Evolutionary conservation across 2,888 invertebrate genomes (phyloP).

Genomic region (Pimpla rufipes): DNA sequence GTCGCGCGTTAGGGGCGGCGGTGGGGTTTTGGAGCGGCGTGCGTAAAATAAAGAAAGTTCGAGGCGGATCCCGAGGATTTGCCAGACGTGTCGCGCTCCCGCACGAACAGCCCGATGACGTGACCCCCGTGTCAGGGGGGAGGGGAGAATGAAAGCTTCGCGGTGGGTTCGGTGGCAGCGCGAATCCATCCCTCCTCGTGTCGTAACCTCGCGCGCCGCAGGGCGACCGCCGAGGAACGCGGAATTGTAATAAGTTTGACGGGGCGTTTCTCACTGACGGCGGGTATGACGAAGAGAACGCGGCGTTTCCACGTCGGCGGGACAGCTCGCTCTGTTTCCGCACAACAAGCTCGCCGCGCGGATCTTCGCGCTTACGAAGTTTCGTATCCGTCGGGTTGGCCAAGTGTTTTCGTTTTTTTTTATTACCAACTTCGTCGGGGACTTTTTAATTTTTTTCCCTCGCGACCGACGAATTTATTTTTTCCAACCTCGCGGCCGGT

Average conservation of each 20-base stretch:
- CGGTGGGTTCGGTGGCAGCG: background rate
- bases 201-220: conserved; percentile 46
- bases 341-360: background rate
- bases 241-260: conserved; percentile 61
- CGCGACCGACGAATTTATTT: background rate
- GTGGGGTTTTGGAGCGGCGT: background rate
- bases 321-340: background rate
- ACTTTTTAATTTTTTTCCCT: background rate
- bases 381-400: background rate
- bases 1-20: conserved; percentile 29
- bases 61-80: conserved; percentile 47
- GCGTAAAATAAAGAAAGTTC: conserved; percentile 54
- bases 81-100: conserved; percentile 33
- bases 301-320: background rate
- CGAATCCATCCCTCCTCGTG: conserved; percentile 43
- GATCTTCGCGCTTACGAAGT: background rate
- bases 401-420: background rate
- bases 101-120: conserved; percentile 45
- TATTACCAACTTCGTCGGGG: background rate
- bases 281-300: conserved; percentile 38
- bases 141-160: conserved; percentile 52
- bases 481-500: too few species aligned
- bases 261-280: conserved; percentile 48
- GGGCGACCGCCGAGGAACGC: conserved; percentile 29
- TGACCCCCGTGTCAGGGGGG: background rate